phyloP scores from a whole-genome alignment of 2,113 vertebrate species.

The Amphilophus citrinellus region DNA sequence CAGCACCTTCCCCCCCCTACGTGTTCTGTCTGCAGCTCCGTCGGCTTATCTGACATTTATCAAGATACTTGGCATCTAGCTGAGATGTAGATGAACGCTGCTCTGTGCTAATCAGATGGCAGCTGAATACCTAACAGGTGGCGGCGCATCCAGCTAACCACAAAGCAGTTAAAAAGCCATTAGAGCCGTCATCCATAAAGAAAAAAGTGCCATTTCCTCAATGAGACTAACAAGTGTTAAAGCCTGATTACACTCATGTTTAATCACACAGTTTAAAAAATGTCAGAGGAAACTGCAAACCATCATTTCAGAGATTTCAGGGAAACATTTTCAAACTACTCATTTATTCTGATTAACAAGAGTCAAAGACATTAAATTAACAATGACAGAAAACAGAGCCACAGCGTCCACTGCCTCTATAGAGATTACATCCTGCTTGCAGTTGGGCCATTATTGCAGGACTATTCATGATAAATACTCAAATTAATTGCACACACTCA shows the following conservation, averaged over 20 bases:
- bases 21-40: neutral
- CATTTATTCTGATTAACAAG: neutral
- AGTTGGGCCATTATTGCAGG: neutral
- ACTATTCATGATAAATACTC: neutral
- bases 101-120: neutral
- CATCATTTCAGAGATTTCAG: neutral
- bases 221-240: neutral
- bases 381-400: neutral
- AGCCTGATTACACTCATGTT: neutral
- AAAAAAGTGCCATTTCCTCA: neutral
- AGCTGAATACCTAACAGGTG: conserved; percentile 30
- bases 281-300: neutral
- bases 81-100: neutral
- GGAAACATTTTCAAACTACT: neutral
- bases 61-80: neutral
- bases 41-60: neutral
- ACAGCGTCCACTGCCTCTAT: neutral
- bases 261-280: neutral
- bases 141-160: neutral
- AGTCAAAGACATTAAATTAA: neutral
- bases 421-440: neutral
- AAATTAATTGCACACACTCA: neutral
- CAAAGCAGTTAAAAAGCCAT: conserved; percentile 43
- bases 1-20: neutral
- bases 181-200: neutral